These are phyloP conservation scores for Oreochromis mossambicus DNA, from an alignment of 2,797 vertebrate species.

Conservation along the genomic window DNA sequence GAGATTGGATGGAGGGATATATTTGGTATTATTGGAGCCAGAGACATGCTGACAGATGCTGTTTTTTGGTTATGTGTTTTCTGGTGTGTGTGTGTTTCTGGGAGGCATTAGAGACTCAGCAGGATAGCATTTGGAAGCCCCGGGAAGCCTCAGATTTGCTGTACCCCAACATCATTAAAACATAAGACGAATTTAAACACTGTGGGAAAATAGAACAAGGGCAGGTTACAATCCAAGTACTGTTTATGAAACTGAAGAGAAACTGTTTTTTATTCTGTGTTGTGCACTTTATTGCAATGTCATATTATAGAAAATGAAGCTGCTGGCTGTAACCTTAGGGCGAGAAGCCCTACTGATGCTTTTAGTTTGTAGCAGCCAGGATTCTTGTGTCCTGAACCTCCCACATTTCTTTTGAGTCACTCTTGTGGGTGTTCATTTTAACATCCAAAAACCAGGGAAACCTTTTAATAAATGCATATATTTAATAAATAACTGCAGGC, in stretches of 20 bases:
- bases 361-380: not conserved
- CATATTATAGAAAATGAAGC: not conserved
- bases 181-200: not conserved
- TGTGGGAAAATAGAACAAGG: not conserved
- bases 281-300: not conserved
- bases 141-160: not conserved
- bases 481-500: not conserved
- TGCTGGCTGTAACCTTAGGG: not conserved
- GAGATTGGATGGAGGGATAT: not conserved
- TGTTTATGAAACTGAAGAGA: not conserved
- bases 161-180: not conserved
- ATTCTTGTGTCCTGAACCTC: not conserved
- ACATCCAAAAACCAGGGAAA: not conserved
- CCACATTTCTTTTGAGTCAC: not conserved
- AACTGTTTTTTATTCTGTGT: rapidly evolving
- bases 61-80: not conserved
- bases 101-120: not conserved
- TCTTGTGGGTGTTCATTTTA: not conserved
- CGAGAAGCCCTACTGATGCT: not conserved
- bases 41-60: not conserved
- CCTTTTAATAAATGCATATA: not conserved
- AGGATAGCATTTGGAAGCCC: not conserved
- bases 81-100: not conserved
- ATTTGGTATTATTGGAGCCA: not conserved
- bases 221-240: not conserved